phyloP scores from a whole-genome alignment of 1,140 invertebrate species.

The Drosophila littoralis region DNA sequence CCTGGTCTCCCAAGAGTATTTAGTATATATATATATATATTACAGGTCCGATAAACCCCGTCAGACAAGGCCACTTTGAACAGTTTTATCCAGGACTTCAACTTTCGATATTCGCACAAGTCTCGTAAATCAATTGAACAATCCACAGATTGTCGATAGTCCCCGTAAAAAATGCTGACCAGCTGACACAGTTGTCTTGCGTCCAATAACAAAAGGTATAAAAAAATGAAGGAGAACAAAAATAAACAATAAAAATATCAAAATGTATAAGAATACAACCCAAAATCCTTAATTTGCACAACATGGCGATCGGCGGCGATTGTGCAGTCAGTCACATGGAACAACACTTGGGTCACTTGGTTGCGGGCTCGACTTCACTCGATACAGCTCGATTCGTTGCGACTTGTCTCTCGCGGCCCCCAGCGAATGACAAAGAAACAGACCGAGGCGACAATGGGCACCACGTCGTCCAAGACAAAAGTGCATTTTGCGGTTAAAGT shows the following conservation, averaged over 20 bases:
- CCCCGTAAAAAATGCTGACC: slow-evolving; percentile 34
- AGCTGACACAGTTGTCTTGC: slow-evolving; percentile 53
- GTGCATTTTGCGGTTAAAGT: slow-evolving; percentile 53
- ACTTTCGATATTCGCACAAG: slow-evolving; percentile 11
- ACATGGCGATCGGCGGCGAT: slow-evolving; percentile 43
- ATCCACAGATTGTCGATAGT: slow-evolving; percentile 38
- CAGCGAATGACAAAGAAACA: slow-evolving; percentile 19
- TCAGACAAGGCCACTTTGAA: not conserved
- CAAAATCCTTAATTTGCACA: slow-evolving; percentile 55
- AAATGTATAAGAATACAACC: slow-evolving; percentile 31
- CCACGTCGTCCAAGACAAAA: slow-evolving; percentile 28
- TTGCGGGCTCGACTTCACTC: not conserved
- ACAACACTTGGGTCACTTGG: slow-evolving; percentile 31
- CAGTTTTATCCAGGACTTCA: slow-evolving; percentile 15
- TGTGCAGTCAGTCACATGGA: slow-evolving; percentile 55
- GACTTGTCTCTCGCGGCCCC: slow-evolving; percentile 7
- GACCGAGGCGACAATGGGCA: slow-evolving; percentile 29
- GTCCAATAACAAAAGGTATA: slow-evolving; percentile 24
- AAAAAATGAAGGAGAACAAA: not conserved
- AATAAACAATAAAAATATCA: slow-evolving; percentile 41
- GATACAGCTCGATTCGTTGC: not conserved
- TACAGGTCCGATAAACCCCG: too few relatives aligned
- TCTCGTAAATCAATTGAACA: slow-evolving; percentile 51
- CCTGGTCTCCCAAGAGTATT: too few relatives aligned
- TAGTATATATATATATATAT: too few relatives aligned